A percentile compares a stretch with the other conserved stretches of the same genome.
These are phyloP conservation scores for Cercocebus atys DNA, from an alignment of 2,113 vertebrate genomes.

Conservation along the genomic window DNA sequence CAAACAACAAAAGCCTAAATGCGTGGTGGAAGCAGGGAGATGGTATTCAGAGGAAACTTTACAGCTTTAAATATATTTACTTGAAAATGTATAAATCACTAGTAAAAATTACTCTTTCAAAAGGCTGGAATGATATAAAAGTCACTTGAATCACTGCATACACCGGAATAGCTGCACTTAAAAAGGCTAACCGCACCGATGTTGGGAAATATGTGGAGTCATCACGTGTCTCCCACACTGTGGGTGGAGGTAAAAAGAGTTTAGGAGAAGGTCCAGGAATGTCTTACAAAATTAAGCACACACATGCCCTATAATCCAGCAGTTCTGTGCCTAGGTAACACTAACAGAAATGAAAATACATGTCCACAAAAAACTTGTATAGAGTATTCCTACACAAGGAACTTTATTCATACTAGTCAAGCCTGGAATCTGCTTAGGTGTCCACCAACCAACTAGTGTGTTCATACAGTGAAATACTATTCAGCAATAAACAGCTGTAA, in stretches of 20 bases:
- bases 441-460: accelerated
- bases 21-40: background rate
- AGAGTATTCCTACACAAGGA: too few species aligned
- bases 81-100: background rate
- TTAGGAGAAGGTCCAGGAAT: background rate
- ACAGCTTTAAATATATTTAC: background rate
- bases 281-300: background rate
- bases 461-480: background rate
- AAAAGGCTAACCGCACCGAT: background rate
- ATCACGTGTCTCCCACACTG: background rate
- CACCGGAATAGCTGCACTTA: background rate
- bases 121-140: background rate
- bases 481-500: background rate
- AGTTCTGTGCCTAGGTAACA: background rate
- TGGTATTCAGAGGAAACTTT: background rate
- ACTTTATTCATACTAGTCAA: background rate
- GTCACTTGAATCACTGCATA: background rate
- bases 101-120: background rate
- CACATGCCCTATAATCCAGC: background rate
- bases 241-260: background rate
- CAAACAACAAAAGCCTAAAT: background rate
- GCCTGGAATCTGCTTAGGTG: too few species aligned
- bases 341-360: background rate
- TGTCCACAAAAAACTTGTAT: background rate
- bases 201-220: accelerated